Conservation (phyloP, 2,888 invertebrate species). For the Cryptocephalus primarius region DNA sequence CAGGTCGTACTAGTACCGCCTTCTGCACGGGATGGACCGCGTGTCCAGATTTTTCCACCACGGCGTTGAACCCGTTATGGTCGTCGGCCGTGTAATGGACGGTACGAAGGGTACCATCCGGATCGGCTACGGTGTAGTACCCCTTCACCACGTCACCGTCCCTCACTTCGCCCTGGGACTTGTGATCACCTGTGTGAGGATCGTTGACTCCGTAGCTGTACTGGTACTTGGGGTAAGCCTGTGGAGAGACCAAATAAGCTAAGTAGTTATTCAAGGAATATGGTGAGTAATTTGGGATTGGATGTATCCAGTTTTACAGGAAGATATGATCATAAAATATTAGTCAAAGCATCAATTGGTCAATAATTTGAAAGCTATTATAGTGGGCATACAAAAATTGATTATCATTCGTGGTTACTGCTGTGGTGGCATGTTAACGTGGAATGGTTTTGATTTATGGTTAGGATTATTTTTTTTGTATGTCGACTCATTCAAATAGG, state of each 20-base stretch:
- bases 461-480: too few relatives aligned
- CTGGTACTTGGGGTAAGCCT: conserved; percentile 26
- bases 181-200: conserved; percentile 46
- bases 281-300: too few relatives aligned
- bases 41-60: conserved; percentile 15
- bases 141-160: conserved; percentile 49
- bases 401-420: too few relatives aligned
- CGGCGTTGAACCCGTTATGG: conserved; percentile 46
- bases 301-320: too few relatives aligned
- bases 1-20: not conserved
- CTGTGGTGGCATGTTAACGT: too few relatives aligned
- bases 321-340: too few relatives aligned
- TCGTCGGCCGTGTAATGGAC: conserved; percentile 53
- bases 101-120: conserved; percentile 49
- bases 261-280: too few relatives aligned
- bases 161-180: conserved; percentile 40
- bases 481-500: too few relatives aligned
- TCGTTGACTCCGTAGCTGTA: conserved; percentile 44
- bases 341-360: too few relatives aligned
- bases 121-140: conserved; percentile 49
- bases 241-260: not conserved
- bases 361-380: too few relatives aligned
- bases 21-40: conserved; percentile 13
- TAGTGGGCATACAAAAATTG: too few relatives aligned
- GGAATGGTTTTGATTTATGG: too few relatives aligned